Percentiles rank a stretch among this genome's conserved stretches.
These are phyloP conservation scores for Mobula hypostoma DNA, from an alignment of 2,113 vertebrate genomes.

Conservation along the genomic window DNA sequence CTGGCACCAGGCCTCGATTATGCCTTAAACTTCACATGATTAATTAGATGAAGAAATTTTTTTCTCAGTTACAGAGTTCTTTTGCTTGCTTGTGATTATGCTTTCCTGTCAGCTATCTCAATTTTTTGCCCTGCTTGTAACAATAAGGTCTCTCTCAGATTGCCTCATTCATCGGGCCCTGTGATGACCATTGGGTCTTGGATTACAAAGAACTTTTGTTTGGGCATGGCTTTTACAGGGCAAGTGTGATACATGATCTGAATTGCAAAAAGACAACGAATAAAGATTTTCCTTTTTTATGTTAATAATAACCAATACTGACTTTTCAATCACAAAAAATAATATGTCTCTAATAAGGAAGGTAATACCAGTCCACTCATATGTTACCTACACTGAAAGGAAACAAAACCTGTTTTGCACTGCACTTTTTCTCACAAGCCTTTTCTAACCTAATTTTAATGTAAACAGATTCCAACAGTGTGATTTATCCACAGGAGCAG, in stretches of 20 bases:
- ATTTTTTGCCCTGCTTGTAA: slow-evolving; percentile 50
- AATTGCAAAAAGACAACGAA: slow-evolving; percentile 43
- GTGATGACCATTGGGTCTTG: slow-evolving; percentile 53
- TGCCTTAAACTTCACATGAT: no score
- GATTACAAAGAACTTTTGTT: slow-evolving; percentile 47
- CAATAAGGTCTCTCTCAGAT: slow-evolving; percentile 50
- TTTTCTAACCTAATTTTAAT: slow-evolving; percentile 74
- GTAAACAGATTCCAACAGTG: slow-evolving; percentile 77
- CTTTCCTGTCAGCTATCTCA: no score
- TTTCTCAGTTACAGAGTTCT: no score
- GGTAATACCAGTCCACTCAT: background rate
- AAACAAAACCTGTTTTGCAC: background rate
- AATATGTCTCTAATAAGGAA: background rate
- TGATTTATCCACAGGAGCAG: slow-evolving; percentile 76
- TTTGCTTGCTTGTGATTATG: no score
- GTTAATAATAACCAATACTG: background rate
- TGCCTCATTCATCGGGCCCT: slow-evolving; percentile 53
- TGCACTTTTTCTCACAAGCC: slow-evolving; percentile 43
- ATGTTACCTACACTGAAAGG: background rate
- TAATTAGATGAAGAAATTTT: no score
- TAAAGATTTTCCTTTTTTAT: background rate
- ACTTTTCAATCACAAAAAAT: background rate
- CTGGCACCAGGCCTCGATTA: no score
- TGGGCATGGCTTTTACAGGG: slow-evolving; percentile 47
- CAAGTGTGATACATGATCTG: slow-evolving; percentile 46